Evolutionary conservation across 2,113 vertebrate genomes (phyloP).

Genomic region (Mastomys natalensis): DNA sequence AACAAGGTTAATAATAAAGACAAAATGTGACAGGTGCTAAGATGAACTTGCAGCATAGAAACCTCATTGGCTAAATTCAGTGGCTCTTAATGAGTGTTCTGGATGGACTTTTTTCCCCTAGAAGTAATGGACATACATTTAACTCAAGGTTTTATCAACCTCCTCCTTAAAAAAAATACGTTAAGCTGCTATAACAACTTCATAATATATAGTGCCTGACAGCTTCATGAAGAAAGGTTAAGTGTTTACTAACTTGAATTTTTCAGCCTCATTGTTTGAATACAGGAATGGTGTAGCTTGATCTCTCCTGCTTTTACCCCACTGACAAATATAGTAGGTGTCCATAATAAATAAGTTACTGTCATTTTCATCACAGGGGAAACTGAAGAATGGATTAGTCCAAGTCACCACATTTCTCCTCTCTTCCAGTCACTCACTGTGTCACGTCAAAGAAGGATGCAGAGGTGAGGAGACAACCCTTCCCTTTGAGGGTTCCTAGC

Average conservation of each 20-base stretch:
- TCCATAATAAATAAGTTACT: constrained; percentile 51
- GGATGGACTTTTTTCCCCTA: background rate
- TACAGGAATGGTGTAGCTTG: background rate
- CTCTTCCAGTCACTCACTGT: background rate
- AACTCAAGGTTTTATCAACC: background rate
- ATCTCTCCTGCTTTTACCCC: background rate
- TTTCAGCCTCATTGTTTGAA: constrained; percentile 44
- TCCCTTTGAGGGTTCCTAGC: background rate
- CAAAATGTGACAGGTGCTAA: background rate
- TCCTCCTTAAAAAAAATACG: background rate
- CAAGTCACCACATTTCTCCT: background rate
- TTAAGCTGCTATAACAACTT: constrained; percentile 41
- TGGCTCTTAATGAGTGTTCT: background rate
- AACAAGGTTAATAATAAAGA: constrained; percentile 18
- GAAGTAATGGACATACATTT: background rate
- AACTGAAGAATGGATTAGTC: constrained; percentile 13
- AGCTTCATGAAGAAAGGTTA: constrained; percentile 39
- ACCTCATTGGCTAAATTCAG: background rate
- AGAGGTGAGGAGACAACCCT: background rate
- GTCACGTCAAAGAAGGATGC: background rate
- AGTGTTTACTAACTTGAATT: constrained; percentile 30
- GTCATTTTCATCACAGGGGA: background rate
- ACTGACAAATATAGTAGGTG: background rate
- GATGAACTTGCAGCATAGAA: constrained; percentile 35
- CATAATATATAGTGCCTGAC: constrained; percentile 19